Percentiles rank a stretch among this genome's conserved stretches.
Evolutionary conservation across 2,888 invertebrate species (phyloP).

Genomic region (Spodoptera littoralis): DNA sequence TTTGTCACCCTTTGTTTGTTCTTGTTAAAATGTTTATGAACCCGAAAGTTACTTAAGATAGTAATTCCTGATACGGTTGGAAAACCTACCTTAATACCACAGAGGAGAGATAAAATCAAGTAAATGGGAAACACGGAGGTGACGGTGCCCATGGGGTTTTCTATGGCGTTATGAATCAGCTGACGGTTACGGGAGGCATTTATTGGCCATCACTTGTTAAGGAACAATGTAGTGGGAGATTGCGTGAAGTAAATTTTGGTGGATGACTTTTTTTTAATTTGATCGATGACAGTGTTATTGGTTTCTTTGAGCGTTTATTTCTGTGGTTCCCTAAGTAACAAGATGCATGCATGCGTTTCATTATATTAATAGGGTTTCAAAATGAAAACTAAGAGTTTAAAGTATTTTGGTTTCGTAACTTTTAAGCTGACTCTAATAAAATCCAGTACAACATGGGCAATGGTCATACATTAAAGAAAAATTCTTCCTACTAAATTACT

Average conservation of each 20-base stretch:
- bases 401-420: background rate
- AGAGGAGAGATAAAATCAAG: constrained; percentile 49
- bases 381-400: background rate
- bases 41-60: constrained; percentile 43
- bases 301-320: no score
- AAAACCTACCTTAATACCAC: constrained; percentile 27
- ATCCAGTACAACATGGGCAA: no score
- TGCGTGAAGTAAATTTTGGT: background rate
- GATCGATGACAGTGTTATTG: no score
- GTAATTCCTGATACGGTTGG: constrained; percentile 47
- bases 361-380: no score
- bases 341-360: no score
- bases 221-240: constrained; percentile 11
- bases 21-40: constrained; percentile 52
- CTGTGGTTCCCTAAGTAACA: no score
- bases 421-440: no score
- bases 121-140: constrained; percentile 47
- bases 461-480: no score
- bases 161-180: constrained; percentile 44
- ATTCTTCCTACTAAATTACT: no score
- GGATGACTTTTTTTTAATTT: background rate
- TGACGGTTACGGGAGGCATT: constrained; percentile 20
- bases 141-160: constrained; percentile 30
- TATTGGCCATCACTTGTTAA: constrained; percentile 33
- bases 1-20: constrained; percentile 37